Evolutionary conservation across 2,888 invertebrate genomes (phyloP).

Genomic region (Prenolepis imparis): DNA sequence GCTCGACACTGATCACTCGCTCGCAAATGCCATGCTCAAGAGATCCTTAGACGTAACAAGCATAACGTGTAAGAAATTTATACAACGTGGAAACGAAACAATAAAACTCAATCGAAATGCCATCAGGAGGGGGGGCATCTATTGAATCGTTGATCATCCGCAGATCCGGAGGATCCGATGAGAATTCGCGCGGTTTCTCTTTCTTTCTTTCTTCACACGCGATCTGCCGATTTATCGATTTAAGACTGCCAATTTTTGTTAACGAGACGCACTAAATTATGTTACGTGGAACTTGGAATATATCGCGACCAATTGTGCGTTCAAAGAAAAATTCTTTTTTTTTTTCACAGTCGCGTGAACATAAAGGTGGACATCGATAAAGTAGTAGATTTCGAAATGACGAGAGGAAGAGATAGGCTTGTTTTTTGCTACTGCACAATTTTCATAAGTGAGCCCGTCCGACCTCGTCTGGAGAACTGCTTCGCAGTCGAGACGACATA

Average conservation of each 20-base stretch:
- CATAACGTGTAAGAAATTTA: conserved; percentile 73
- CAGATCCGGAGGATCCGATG: conserved; percentile 55
- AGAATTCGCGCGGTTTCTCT: conserved; percentile 38
- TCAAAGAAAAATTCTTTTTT: conserved; percentile 35
- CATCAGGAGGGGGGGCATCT: conserved; percentile 38
- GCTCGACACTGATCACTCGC: conserved; percentile 77
- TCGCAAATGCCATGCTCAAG: conserved; percentile 83
- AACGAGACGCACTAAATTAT: conserved; percentile 46
- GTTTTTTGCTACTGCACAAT: conserved; percentile 71
- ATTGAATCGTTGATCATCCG: conserved; percentile 50
- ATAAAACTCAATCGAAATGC: conserved; percentile 67
- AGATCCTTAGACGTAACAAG: conserved; percentile 80
- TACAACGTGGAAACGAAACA: conserved; percentile 68
- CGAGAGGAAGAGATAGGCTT: conserved; percentile 54
- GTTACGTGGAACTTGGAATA: conserved; percentile 75
- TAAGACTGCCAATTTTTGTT: conserved; percentile 12
- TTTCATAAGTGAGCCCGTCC: conserved; percentile 74
- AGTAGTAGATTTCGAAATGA: conserved; percentile 41
- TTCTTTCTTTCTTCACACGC: background rate
- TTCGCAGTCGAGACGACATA: conserved; percentile 85
- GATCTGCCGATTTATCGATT: conserved; percentile 4
- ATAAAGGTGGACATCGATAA: conserved; percentile 19
- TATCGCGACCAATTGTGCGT: conserved; percentile 42
- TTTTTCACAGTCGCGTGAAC: conserved; percentile 18
- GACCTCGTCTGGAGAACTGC: conserved; percentile 77